A percentile compares a stretch with the other conserved stretches of the same genome.
Conservation (phyloP, 1,140 invertebrate species). For the Adelges cooleyi region DNA sequence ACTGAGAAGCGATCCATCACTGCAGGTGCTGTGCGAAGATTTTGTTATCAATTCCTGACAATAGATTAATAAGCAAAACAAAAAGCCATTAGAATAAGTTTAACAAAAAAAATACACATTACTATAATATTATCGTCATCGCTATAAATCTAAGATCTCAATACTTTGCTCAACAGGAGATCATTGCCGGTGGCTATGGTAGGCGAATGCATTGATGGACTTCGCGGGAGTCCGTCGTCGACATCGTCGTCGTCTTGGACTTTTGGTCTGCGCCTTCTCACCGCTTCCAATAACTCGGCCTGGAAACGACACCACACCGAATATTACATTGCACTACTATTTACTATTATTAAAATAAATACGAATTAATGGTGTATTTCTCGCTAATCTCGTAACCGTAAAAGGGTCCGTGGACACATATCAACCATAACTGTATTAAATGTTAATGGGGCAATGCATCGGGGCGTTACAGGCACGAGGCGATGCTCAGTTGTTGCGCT, state of each 20-base stretch:
- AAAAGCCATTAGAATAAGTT: background rate
- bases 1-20: slow-evolving; percentile 57
- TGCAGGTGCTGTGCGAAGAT: slow-evolving; percentile 53
- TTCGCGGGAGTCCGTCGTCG: slow-evolving; percentile 50
- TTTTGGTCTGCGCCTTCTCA: slow-evolving; percentile 41
- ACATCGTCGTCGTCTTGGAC: slow-evolving; percentile 42
- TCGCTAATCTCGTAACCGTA: too few relatives aligned
- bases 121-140: background rate
- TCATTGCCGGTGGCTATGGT: slow-evolving; percentile 37
- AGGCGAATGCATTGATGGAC: slow-evolving; percentile 47
- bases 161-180: slow-evolving; percentile 22
- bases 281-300: slow-evolving; percentile 50
- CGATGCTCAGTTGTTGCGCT: too few relatives aligned
- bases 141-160: too few relatives aligned
- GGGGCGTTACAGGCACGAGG: too few relatives aligned
- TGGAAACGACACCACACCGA: slow-evolving; percentile 39
- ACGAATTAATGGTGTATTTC: too few relatives aligned
- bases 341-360: too few relatives aligned
- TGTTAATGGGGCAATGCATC: too few relatives aligned
- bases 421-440: too few relatives aligned
- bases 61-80: background rate
- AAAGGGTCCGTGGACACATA: too few relatives aligned
- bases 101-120: background rate
- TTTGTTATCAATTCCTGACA: slow-evolving; percentile 33
- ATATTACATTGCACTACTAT: too few relatives aligned